Base-by-base conservation (phyloP, 92 coral and sea anemone species). In the Epizoanthus illoricatus region DNA sequence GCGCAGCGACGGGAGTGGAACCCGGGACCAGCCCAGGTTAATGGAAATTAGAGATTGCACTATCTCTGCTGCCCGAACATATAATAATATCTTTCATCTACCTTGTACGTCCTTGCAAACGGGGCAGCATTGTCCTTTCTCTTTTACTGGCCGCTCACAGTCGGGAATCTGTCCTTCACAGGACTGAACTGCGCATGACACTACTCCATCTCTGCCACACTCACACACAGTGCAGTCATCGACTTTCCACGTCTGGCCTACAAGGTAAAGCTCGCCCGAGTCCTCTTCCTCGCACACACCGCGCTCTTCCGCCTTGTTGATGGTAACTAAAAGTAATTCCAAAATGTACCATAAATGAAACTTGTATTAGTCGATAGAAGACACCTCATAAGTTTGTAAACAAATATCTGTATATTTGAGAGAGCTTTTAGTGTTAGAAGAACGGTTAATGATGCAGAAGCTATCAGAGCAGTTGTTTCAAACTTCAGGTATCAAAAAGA, bases 111-210 rank as follows among this genome's bases (percentile, higher is more conserved):
- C 92, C 68, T 68, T 82, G 82, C 99, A 97, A n/a, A 94, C 93
- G 3, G 99, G 99, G 74, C 99, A 97, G 84, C 99, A 97, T 62
- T 94, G 90, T 61, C 94, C 97, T 80, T 86, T 89, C 84, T 91
- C 91, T 17, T 86, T 88, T 65, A 97, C 92, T 15, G 97, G 97
- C 65, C 92, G 88, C 28, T 88, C 80, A 81, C 99, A 97, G 74
- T 89, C 80, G 12, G 98, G 94, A 43, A 84, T 86, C 75, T 92
- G 91, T 10, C 71, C 82, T 45, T 87, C 85, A 84, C 99, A 97
- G 88, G 89, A 94, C 68, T 92, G 92, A 60, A 89, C 91, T 57
- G 98, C 94, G 86, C 99, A 97, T 41, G 90, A 89, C 55, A 89
- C 93, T 36, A 84, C 90, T 40, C 99, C 99, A 60, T 95, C 89